Base-by-base conservation (phyloP, 1,140 invertebrate genomes). In the Heliothis virescens region DNA sequence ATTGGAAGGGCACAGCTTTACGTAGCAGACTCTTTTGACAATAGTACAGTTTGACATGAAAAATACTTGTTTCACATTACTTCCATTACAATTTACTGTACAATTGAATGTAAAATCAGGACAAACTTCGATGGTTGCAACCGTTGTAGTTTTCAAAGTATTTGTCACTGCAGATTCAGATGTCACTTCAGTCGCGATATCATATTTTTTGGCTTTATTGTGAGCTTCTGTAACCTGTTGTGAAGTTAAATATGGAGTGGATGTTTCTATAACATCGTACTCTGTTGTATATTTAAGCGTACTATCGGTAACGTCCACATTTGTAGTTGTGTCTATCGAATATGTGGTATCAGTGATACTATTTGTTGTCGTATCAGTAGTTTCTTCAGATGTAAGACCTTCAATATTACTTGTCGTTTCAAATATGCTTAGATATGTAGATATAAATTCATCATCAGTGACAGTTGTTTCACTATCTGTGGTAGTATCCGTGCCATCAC, bases 41-140 rank as follows among this genome's bases (percentile, higher is more conserved):
- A 91, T 78, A 11, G 79, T 81, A 81, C 91, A 93, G 63, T 93
- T 90, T 1, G 87, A 86, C 60, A 93, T 87, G 76, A 81, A 83
- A 81, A 90, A 89, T 41, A 90, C 85, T 86, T 93, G 89, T 16
- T 91, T 94, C 57, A 93, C 83, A 79, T 89, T 90, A 65, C 77
- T 80, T 16, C 86, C 86, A 26, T 85, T 87, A 86, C 93, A 93
- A 74, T 79, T 89, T n/a, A 87, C 75, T 69, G 91, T 89, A 87
- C 87, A 92, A 78, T 92, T 94, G 76, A 92, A 90, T 13, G 87
- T 82, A 34, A 92, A 65, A 71, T 89, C 84, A 71, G 89, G 90
- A 83, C 91, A 94, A 34, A 80, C 16, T 16, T 59, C 50, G 2
- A 60, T 21, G 18, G 55, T 53, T 52, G 74, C 50, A 21, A 52